Evolutionary conservation across 2,888 invertebrate species (phyloP).

Genomic region (Ariolimax columbianus): DNA sequence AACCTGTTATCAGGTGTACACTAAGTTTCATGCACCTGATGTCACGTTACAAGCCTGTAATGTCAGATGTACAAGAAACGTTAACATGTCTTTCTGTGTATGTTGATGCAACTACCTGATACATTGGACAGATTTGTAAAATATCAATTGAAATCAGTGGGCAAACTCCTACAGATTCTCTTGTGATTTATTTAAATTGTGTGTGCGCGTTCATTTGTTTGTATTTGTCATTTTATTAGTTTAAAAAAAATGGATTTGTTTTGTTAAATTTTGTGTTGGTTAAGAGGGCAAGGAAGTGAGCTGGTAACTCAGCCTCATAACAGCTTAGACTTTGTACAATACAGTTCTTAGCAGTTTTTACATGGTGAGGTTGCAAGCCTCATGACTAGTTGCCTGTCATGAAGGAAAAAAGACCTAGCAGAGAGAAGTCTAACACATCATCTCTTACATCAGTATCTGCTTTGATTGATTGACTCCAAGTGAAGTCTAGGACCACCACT

Average conservation of each 20-base stretch:
- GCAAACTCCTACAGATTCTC: slow-evolving; percentile 28
- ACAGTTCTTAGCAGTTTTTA: no score
- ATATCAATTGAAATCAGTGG: slow-evolving; percentile 13
- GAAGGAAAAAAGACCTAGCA: no score
- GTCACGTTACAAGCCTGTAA: not conserved
- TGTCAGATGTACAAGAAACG: slow-evolving; percentile 18
- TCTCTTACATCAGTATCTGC: no score
- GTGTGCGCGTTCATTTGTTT: not conserved
- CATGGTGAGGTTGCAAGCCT: no score
- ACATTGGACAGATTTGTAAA: not conserved
- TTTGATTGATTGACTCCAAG: no score
- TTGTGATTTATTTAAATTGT: not conserved
- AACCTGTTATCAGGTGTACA: not conserved
- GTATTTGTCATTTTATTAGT: not conserved
- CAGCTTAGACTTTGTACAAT: no score
- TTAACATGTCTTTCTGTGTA: slow-evolving; percentile 8
- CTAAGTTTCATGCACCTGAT: not conserved
- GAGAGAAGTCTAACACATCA: no score
- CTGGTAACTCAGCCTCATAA: no score
- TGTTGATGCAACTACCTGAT: slow-evolving; percentile 37
- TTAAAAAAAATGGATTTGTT: not conserved
- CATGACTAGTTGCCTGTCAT: no score
- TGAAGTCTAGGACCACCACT: no score
- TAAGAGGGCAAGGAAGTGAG: no score
- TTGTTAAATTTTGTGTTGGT: no score